Conservation (phyloP, 1,140 invertebrate genomes). For the Aplysia californica region DNA sequence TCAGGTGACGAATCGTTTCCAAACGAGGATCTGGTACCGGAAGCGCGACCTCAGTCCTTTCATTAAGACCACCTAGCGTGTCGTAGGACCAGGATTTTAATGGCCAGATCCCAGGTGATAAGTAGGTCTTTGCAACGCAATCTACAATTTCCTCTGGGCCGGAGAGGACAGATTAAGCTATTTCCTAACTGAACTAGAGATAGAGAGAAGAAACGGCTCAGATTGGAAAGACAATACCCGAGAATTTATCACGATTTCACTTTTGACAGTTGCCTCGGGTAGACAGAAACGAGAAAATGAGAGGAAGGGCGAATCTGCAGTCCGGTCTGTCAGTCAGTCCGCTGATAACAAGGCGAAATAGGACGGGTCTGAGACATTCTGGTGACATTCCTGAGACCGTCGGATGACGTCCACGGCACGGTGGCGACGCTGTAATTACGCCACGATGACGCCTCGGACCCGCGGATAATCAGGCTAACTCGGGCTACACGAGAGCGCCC, state of each 20-base stretch:
- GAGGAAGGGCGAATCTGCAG: neutral
- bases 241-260: neutral
- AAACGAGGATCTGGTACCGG: slow-evolving; percentile 18
- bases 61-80: slow-evolving; percentile 18
- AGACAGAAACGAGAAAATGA: neutral
- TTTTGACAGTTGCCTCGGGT: neutral
- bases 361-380: no score
- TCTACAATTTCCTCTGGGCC: slow-evolving; percentile 5
- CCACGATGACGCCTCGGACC: neutral
- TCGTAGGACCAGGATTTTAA: neutral
- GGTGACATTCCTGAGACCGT: neutral
- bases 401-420: neutral
- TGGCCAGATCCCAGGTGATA: slow-evolving; percentile 11
- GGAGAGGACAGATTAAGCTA: neutral
- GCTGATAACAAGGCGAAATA: neutral
- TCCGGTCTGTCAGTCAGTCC: neutral
- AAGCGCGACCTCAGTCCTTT: slow-evolving; percentile 14
- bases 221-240: neutral
- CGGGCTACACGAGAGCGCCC: neutral
- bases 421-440: neutral
- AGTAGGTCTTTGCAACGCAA: slow-evolving; percentile 14
- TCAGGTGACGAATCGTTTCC: slow-evolving; percentile 26
- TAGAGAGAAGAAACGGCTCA: neutral
- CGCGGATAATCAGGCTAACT: neutral
- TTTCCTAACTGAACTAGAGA: no score